A percentile compares a stretch with the other conserved stretches of the same genome.
These are phyloP conservation scores for Nibea albiflora DNA, from an alignment of 2,113 vertebrate species.

Conservation along the genomic window DNA sequence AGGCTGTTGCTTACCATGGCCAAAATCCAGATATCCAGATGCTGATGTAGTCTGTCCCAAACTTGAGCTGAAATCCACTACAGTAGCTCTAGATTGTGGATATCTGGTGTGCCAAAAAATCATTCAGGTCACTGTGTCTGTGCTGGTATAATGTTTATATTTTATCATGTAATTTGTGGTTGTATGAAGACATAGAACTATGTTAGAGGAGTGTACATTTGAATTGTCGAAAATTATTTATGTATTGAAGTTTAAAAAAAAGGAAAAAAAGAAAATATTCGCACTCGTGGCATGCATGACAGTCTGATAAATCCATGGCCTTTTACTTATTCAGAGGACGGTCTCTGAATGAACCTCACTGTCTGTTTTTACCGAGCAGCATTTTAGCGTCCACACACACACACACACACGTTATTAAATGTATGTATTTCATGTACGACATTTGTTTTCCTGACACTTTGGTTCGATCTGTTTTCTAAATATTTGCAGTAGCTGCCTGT, in stretches of 20 bases:
- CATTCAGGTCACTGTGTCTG: slow-evolving; percentile 80
- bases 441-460: slow-evolving; percentile 23
- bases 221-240: slow-evolving; percentile 68
- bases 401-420: slow-evolving; percentile 26
- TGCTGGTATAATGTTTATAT: slow-evolving; percentile 70
- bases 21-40: slow-evolving; percentile 68
- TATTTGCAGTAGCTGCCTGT: slow-evolving; percentile 38
- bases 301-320: slow-evolving; percentile 66
- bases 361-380: slow-evolving; percentile 46
- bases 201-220: slow-evolving; percentile 67
- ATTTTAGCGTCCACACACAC: slow-evolving; percentile 32
- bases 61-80: slow-evolving; percentile 37
- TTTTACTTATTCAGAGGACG: slow-evolving; percentile 64
- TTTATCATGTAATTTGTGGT: slow-evolving; percentile 67
- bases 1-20: slow-evolving; percentile 79
- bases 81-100: slow-evolving; percentile 48
- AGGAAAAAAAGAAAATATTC: slow-evolving; percentile 24
- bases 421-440: slow-evolving; percentile 40
- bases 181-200: slow-evolving; percentile 67
- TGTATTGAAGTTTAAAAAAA: slow-evolving; percentile 50
- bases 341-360: slow-evolving; percentile 65
- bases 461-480: slow-evolving; percentile 37
- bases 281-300: slow-evolving; percentile 57
- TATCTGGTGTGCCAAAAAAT: slow-evolving; percentile 80
- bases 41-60: slow-evolving; percentile 22